Base-by-base conservation (phyloP, 2,797 vertebrate species). In the Alosa sapidissima region DNA sequence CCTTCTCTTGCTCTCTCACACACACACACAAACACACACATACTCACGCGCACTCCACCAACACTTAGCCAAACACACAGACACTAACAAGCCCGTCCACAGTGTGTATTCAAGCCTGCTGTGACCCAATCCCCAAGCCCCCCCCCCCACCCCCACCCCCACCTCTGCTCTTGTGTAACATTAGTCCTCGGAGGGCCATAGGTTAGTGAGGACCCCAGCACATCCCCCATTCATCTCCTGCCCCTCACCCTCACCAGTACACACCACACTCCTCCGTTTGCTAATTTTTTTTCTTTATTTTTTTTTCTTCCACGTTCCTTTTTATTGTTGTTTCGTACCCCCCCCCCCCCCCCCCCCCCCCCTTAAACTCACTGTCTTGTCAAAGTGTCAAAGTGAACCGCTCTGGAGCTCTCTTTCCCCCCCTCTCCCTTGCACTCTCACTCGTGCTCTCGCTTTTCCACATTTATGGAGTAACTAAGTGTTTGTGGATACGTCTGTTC, bases 201-300 rank as follows among this genome's bases (percentile, higher is more conserved):
- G 93, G 93, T 94, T 90, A 93, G 87, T 89, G 72, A 87, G 91
- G 91, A 90, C 92, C 89, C 81, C 83, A 92, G 90, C 91, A 88
- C 88, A 81, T 82, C 5, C 14, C 5, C 85, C 72, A 85, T 90
- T 92, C 88, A 90, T 85, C 21, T 82, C 87, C 86, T n/a, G 3
- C 2, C 54, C 16, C 54, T 55, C 54, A 55, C 19, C 54, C 54
- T 55, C 54, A 19, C 81, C 41, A 8, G 24, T 55, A 62, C 65
- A 85, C 68, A 68, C 84, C 21, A 85, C 72, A 78, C 72, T 47
- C 72, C 41, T 45, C 41, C 5, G 14, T 78, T 36, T 14, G 28
- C 16, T 45, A 2, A 16, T 16, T 14, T 16, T 5, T 36, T 5
- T 13, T 11, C 9, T 72, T 16, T 11, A 36, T 36, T 10, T 72